Evolutionary conservation across 2,797 vertebrate species (phyloP), one percentile per base, ranked within the genome.

Genomic region (Clarias fuscus): DNA sequence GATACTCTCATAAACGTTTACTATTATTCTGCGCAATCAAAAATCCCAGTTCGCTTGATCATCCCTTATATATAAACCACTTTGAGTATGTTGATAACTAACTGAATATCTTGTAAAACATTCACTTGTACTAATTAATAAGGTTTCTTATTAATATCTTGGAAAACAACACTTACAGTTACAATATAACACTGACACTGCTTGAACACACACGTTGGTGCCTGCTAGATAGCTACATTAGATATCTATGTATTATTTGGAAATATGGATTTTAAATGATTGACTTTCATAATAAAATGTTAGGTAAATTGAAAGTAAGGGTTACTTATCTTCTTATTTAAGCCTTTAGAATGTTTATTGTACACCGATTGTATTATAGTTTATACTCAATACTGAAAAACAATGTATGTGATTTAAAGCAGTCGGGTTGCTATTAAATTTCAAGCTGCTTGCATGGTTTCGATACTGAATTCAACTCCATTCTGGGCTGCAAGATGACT

Each of bases 311-410:
- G 33, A 61, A 78, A 11, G 4, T 30, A 56, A 78, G 1, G 30
- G 7, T n/a, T 33, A 15, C 22, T 37, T 22, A 61, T 61, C 58
- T 33, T 24, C 11, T 78, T 30, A 37, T 22, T 61, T 37, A 61
- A 37, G 20, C 18, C 58, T 61, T 78, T 61, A 15, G 20, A 15
- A 4, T 59, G 18, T 37, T 76, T 33, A 61, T 24, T 78, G 5
- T 37, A 22, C 27, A 61, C 75, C 2, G 1, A 22, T 5, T 61
- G 18, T 78, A 37, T 22, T 33, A 22, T 13, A 61, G 17, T 14
- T 78, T 78, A 18, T 13, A 59, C 76, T 59, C 3, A 61, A 61
- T 17, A 22, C 59, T 79, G 77, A 79, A 79, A 79, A 79, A 5
- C 20, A 78, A 11, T 61, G 58, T 30, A n/a, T 37, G 76, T 40